Base-by-base conservation (phyloP, 2,888 invertebrate genomes). In the Melanotus villosus region DNA sequence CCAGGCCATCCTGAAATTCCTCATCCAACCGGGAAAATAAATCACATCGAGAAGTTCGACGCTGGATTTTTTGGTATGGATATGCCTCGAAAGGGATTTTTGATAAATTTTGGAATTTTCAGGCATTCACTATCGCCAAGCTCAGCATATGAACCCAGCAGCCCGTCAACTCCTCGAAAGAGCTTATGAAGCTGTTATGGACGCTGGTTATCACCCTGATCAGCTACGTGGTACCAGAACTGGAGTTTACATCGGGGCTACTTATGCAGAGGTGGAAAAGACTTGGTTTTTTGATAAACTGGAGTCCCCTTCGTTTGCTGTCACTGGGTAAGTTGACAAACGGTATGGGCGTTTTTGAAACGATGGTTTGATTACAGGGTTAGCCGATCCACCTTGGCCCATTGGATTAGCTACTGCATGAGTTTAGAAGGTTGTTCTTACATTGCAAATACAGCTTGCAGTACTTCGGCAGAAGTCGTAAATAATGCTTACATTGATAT, bases 201-300 rank as follows among this genome's bases (percentile, higher is more conserved):
- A 90, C 83, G 86, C 89, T 45, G 89, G 89, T 81, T 85, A 85
- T 41, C 91, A 93, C 80, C 94, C 94, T 0, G 86, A 87, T 58
- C 88, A 89, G 62, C 82, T 94, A 12, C 86, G 90, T n/a, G 93
- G 93, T 56, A 88, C 90, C 1, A 90, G 89, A 75, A 92, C 92
- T 0, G 94, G 94, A 9, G 94, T 94, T 12, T 94, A 92, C 82
- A 88, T 94, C 30, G 94, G 93, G 0, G 89, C 90, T 32, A 91
- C 91, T 78, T 90, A 90, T 80, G 92, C 92, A 0, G 95, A 94
- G 79, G 90, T 92, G 0, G 92, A 92, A 79, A 92, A 92, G 77
- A 91, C 90, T 9, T 90, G 91, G 89, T 89, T 92, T 75, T 88
- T 89, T 26, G 69, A 72, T 7, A 54, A 34, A 6, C 14, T 52